A percentile compares a stretch with the other conserved stretches of the same genome.
These are phyloP conservation scores for Labroides dimidiatus DNA, from an alignment of 2,797 vertebrate species.

Conservation along the genomic window DNA sequence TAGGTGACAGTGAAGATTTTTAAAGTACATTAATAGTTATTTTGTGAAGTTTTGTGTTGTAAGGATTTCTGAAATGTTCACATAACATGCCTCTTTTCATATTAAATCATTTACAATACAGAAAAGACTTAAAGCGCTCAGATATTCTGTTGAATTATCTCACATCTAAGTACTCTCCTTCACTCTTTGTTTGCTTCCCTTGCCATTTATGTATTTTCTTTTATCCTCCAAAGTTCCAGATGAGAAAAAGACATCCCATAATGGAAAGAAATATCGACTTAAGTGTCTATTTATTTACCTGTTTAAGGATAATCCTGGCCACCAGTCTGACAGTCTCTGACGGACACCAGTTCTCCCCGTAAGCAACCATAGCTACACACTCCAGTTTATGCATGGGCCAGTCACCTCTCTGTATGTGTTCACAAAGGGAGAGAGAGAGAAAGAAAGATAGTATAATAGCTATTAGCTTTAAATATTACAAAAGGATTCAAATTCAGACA, in stretches of 20 bases:
- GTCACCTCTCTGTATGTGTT: slow-evolving; percentile 87
- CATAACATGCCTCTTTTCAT: too few relatives aligned
- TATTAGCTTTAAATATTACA: background rate
- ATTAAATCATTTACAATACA: too few relatives aligned
- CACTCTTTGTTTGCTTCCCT: too few relatives aligned
- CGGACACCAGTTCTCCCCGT: slow-evolving; percentile 96
- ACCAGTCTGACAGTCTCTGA: slow-evolving; percentile 96
- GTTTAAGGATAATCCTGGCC: slow-evolving; percentile 94
- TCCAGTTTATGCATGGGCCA: slow-evolving; percentile 98
- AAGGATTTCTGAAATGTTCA: too few relatives aligned
- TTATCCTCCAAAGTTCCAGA: background rate
- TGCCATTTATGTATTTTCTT: too few relatives aligned
- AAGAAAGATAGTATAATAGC: background rate
- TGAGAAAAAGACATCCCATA: background rate
- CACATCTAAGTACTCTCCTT: too few relatives aligned
- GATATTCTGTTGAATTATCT: too few relatives aligned
- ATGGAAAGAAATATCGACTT: background rate
- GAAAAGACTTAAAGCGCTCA: too few relatives aligned
- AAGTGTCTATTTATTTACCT: slow-evolving; percentile 83
- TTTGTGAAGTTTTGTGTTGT: too few relatives aligned
- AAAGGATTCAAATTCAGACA: background rate
- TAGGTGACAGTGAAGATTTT: background rate
- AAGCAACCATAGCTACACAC: slow-evolving; percentile 93
- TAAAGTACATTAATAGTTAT: background rate
- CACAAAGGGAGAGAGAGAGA: background rate